Percentiles rank a stretch among this genome's conserved stretches.
Conservation (phyloP, 2,888 invertebrate genomes). For the Drosophila fulvimacula region DNA sequence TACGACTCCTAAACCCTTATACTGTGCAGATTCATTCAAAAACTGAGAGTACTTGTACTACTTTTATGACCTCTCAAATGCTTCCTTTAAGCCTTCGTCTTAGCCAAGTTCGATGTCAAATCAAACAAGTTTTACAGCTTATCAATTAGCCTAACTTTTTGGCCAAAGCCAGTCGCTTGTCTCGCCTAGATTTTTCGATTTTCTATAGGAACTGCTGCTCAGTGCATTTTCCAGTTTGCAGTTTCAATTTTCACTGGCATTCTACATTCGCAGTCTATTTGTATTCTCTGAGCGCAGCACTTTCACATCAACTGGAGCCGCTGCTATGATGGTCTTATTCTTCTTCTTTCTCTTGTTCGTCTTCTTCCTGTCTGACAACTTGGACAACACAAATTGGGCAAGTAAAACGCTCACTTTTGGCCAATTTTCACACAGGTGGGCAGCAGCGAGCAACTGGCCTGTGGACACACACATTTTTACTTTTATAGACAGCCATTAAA, state of each 20-base stretch:
- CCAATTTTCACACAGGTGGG: slow-evolving; percentile 62
- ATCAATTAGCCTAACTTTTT: slow-evolving; percentile 22
- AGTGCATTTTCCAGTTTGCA: slow-evolving; percentile 24
- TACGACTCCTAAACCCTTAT: neutral
- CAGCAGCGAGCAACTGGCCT: slow-evolving; percentile 34
- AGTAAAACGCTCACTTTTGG: slow-evolving; percentile 73
- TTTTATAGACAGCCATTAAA: slow-evolving; percentile 7
- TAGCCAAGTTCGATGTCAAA: neutral
- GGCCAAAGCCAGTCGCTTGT: neutral
- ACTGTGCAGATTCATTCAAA: no score
- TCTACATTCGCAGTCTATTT: slow-evolving; percentile 37
- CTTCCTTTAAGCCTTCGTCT: neutral
- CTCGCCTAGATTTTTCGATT: slow-evolving; percentile 22
- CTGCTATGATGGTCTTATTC: slow-evolving; percentile 20
- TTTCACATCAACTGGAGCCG: slow-evolving; percentile 63
- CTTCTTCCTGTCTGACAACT: slow-evolving; percentile 73
- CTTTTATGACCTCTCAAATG: neutral
- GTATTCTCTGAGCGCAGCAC: slow-evolving; percentile 64
- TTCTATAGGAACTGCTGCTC: slow-evolving; percentile 61
- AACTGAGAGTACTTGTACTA: no score
- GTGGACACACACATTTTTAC: slow-evolving; percentile 9
- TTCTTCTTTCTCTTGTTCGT: slow-evolving; percentile 55
- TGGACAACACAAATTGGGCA: slow-evolving; percentile 70
- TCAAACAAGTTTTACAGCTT: slow-evolving; percentile 19
- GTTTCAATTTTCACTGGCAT: slow-evolving; percentile 42